phyloP scores from a whole-genome alignment of 92 coral and sea anemone species.

The Palythoa grandiflora region DNA sequence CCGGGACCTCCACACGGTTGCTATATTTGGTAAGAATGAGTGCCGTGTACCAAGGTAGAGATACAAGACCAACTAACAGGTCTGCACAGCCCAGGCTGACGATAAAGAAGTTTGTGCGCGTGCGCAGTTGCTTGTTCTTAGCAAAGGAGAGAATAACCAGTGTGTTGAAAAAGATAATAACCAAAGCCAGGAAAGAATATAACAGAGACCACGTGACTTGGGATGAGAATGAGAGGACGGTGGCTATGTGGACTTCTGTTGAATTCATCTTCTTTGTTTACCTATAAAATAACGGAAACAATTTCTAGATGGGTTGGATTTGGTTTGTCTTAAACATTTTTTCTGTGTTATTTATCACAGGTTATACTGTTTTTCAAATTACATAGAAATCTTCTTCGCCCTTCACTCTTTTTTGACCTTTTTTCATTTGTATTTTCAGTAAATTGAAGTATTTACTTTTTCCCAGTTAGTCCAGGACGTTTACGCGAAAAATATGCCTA shows the following conservation, averaged over 20 bases:
- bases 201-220: conserved; percentile 57
- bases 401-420: too few species aligned
- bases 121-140: conserved; percentile 76
- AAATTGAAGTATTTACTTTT: too few species aligned
- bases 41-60: conserved; percentile 78
- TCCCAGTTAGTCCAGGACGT: too few species aligned
- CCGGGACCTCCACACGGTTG: conserved; percentile 24
- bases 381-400: too few species aligned
- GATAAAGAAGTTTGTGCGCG: conserved; percentile 82
- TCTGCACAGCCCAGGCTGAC: conserved; percentile 78
- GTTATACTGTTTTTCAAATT: too few species aligned
- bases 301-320: background rate
- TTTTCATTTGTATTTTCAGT: too few species aligned
- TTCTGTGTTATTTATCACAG: background rate
- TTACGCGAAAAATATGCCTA: too few species aligned
- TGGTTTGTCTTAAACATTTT: background rate
- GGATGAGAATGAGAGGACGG: conserved; percentile 16
- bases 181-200: conserved; percentile 38
- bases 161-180: conserved; percentile 67
- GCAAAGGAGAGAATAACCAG: conserved; percentile 75
- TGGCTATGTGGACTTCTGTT: background rate
- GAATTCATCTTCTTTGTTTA: conserved; percentile 4
- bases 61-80: conserved; percentile 74
- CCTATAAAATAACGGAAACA: background rate
- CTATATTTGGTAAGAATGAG: conserved; percentile 57